A percentile compares a stretch with the other conserved stretches of the same genome.
Evolutionary conservation across 2,113 vertebrate genomes (phyloP).

Genomic region (Ochotona princeps): DNA sequence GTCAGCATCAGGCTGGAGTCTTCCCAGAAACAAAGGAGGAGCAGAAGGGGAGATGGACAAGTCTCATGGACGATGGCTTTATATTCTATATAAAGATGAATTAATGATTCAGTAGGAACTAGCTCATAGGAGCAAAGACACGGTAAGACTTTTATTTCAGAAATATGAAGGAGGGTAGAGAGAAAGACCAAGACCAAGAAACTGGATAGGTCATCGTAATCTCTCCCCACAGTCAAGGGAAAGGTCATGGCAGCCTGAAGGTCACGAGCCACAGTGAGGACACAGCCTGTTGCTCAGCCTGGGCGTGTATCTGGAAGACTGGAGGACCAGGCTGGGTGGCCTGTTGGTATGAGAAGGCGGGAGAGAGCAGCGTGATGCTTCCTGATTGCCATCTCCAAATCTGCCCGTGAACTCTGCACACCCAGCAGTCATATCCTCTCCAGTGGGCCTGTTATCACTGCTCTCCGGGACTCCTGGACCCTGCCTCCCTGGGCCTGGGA

Average conservation of each 20-base stretch:
- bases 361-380: not conserved
- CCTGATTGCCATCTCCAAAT: not conserved
- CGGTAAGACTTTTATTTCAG: not conserved
- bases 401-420: not conserved
- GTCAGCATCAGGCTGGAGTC: not conserved
- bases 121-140: not conserved
- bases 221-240: not conserved
- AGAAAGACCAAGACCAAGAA: not conserved
- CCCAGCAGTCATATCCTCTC: not conserved
- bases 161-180: not conserved
- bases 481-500: not conserved
- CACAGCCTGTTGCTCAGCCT: not conserved
- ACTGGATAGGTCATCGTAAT: not conserved
- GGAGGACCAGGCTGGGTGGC: not conserved
- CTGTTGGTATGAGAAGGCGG: not conserved
- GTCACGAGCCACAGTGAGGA: not conserved
- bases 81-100: not conserved
- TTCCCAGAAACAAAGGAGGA: not conserved
- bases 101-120: not conserved
- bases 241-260: not conserved
- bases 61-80: not conserved
- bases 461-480: not conserved
- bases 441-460: not conserved
- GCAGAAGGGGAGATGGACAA: too few relatives aligned
- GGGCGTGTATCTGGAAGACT: not conserved